Conservation (phyloP, 2,113 vertebrate genomes). For the Periophthalmodon schlosseri region DNA sequence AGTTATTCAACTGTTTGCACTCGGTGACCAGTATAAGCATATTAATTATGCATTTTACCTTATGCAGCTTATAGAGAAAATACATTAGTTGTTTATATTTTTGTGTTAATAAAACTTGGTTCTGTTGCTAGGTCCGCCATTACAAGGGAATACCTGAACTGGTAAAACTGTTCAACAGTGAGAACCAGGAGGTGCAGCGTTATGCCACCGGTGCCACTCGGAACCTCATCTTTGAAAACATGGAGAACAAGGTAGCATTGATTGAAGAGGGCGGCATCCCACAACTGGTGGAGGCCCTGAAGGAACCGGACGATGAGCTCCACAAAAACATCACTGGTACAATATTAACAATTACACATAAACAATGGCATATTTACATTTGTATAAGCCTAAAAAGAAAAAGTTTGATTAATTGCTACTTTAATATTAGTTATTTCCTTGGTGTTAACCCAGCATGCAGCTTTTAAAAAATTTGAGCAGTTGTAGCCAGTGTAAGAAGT, state of each 20-base stretch:
- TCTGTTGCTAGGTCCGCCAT: conserved; percentile 74
- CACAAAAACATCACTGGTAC: conserved; percentile 86
- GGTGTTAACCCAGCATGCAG: background rate
- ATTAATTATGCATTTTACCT: no score
- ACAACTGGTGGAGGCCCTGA: conserved; percentile 82
- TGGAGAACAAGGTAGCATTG: conserved; percentile 87
- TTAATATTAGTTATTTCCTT: conserved; percentile 1
- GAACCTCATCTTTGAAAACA: conserved; percentile 93
- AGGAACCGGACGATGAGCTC: conserved; percentile 85
- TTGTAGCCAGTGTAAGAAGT: no score
- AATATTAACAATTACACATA: background rate
- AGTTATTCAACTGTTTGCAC: no score
- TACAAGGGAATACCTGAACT: conserved; percentile 83
- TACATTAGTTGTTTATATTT: background rate
- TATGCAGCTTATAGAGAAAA: background rate
- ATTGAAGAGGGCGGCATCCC: conserved; percentile 87
- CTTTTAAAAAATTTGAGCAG: conserved; percentile 9
- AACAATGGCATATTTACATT: background rate
- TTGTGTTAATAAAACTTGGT: background rate
- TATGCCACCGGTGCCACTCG: conserved; percentile 91
- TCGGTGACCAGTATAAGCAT: no score
- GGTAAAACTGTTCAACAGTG: conserved; percentile 89
- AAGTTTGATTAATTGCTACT: conserved; percentile 3
- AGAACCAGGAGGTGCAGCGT: conserved; percentile 89
- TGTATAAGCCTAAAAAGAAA: background rate